phyloP scores from a whole-genome alignment of 2,888 invertebrate species.

The Dolichomitus sp. region DNA sequence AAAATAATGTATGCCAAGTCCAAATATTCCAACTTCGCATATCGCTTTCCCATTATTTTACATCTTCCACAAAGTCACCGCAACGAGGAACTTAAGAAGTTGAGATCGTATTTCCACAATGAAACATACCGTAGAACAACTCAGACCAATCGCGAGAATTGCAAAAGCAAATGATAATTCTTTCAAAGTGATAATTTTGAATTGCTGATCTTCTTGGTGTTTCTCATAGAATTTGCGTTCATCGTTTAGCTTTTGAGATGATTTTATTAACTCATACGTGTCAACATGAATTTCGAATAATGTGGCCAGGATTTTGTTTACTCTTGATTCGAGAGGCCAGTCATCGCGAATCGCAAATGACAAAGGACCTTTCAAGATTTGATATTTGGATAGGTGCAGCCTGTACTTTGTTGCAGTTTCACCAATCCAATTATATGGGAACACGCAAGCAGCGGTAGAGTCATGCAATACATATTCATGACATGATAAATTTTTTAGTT shows the following conservation, averaged over 20 bases:
- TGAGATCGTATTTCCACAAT: neutral
- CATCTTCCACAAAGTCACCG: too few species aligned
- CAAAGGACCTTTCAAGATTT: neutral
- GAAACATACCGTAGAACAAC: neutral
- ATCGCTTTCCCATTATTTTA: too few species aligned
- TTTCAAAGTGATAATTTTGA: neutral
- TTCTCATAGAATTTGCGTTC: neutral
- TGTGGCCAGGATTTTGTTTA: neutral
- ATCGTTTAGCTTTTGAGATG: neutral
- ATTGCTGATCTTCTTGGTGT: neutral
- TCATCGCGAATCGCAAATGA: slow-evolving; percentile 4
- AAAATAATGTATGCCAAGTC: too few species aligned
- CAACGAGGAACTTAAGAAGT: too few species aligned
- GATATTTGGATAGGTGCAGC: neutral
- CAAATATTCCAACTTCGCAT: too few species aligned
- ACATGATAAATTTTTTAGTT: neutral
- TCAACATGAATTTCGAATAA: neutral
- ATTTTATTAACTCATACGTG: neutral
- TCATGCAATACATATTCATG: neutral
- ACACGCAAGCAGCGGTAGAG: slow-evolving; percentile 12
- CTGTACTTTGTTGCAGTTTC: neutral
- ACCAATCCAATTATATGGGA: neutral
- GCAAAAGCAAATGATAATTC: neutral
- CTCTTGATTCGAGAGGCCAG: slow-evolving; percentile 28
- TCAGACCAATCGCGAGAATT: neutral